These are phyloP conservation scores for Ramazzottius varieornatus DNA, from an alignment of 2,888 invertebrate genomes.

Conservation along the genomic window DNA sequence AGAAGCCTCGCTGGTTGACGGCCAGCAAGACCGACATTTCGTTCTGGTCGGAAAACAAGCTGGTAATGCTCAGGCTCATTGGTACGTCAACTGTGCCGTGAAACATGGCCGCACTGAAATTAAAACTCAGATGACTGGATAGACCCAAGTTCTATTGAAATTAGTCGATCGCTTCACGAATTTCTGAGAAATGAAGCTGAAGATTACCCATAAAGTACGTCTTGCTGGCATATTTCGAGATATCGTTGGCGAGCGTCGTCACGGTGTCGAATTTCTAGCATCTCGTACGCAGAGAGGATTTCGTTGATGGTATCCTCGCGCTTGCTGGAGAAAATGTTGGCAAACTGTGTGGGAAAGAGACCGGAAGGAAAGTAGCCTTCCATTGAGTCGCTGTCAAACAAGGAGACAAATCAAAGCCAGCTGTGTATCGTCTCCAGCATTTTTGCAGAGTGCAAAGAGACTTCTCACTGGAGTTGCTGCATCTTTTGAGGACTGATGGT, in stretches of 20 bases:
- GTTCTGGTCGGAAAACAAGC: background rate
- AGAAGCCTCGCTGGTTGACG: background rate
- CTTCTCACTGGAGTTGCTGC: too few relatives aligned
- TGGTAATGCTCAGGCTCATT: background rate
- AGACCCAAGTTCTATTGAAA: background rate
- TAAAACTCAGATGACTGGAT: background rate
- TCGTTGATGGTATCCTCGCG: background rate
- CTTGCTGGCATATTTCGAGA: background rate
- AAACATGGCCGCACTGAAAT: background rate
- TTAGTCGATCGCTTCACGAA: background rate
- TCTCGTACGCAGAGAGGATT: background rate
- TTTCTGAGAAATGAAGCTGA: background rate
- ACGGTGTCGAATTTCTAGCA: background rate
- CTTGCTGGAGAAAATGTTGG: background rate
- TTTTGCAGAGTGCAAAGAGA: too few relatives aligned
- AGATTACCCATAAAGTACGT: background rate
- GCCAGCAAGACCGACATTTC: background rate
- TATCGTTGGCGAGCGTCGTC: background rate
- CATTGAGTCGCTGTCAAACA: background rate
- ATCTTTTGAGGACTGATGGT: background rate
- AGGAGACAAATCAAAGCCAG: background rate
- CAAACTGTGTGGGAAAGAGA: background rate
- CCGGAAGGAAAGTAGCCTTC: background rate
- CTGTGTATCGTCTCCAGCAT: too few relatives aligned
- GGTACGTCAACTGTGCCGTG: background rate